These are phyloP conservation scores for Notolepis coatsorum DNA, from an alignment of 2,797 vertebrate genomes.

Conservation along the genomic window DNA sequence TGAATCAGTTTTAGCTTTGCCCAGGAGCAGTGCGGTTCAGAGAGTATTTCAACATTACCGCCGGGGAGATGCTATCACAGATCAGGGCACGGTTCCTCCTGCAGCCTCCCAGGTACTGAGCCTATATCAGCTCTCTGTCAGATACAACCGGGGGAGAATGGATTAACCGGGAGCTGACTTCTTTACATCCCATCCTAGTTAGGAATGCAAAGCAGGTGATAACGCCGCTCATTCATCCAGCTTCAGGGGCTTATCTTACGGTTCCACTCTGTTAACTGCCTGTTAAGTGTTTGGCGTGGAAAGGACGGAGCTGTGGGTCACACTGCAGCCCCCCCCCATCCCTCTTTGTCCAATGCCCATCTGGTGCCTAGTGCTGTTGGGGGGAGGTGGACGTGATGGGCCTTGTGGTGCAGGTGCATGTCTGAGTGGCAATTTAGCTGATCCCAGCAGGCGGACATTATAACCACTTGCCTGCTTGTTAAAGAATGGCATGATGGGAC, in stretches of 20 bases:
- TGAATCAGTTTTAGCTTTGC: constrained; percentile 35
- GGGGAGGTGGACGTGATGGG: neutral
- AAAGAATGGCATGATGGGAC: constrained; percentile 42
- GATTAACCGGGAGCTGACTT: constrained; percentile 21
- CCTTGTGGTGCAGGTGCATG: constrained; percentile 52
- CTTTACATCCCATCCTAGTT: constrained; percentile 49
- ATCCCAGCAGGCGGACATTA: constrained; percentile 53
- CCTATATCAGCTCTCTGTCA: neutral
- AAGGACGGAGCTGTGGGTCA: constrained; percentile 39
- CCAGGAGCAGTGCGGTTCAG: constrained; percentile 29
- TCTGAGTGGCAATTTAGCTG: constrained; percentile 51
- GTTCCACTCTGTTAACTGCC: constrained; percentile 19
- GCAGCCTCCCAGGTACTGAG: neutral
- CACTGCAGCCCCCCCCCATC: constrained; percentile 9
- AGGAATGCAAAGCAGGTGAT: constrained; percentile 52
- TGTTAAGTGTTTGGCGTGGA: constrained; percentile 16
- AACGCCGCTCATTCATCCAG: constrained; percentile 17
- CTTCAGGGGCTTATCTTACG: constrained; percentile 25
- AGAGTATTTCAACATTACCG: constrained; percentile 18
- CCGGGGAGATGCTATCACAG: constrained; percentile 11
- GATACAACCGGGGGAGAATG: constrained; percentile 17
- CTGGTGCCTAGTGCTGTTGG: constrained; percentile 47
- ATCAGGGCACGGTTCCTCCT: constrained; percentile 24
- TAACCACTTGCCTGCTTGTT: constrained; percentile 56
- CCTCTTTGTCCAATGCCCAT: constrained; percentile 35